These are phyloP conservation scores for Catostylus mosaicus DNA, from an alignment of 30 jellyfish, hydroid and myxozoan species.

Conservation along the genomic window DNA sequence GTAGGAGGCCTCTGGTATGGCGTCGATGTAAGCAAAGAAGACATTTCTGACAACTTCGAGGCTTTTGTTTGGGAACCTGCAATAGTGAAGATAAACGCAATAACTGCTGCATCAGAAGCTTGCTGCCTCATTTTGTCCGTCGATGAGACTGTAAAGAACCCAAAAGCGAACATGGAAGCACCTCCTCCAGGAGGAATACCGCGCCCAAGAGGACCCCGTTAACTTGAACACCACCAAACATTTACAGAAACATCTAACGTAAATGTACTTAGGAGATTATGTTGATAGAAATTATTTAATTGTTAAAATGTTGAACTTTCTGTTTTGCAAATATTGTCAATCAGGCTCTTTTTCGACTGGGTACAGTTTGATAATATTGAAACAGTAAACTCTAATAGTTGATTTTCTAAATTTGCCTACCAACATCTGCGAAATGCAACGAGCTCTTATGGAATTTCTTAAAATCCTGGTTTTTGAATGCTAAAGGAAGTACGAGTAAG, in stretches of 20 bases:
- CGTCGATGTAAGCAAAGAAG: slow-evolving; percentile 92
- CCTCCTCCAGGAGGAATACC: slow-evolving; percentile 80
- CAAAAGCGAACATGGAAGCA: slow-evolving; percentile 86
- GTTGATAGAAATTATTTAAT: slow-evolving; percentile 9
- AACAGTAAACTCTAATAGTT: too few species aligned
- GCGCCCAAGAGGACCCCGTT: slow-evolving; percentile 37
- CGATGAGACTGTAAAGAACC: slow-evolving; percentile 98
- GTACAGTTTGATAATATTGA: too few species aligned
- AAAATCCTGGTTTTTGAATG: too few species aligned
- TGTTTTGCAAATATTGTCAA: too few species aligned
- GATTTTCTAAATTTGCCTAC: too few species aligned
- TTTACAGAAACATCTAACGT: neutral
- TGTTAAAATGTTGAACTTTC: neutral
- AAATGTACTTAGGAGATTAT: slow-evolving; percentile 5
- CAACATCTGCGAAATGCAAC: too few species aligned
- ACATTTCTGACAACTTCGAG: slow-evolving; percentile 88
- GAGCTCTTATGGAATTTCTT: too few species aligned
- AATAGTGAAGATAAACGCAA: slow-evolving; percentile 87
- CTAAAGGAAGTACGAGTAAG: too few species aligned
- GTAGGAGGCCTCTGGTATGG: slow-evolving; percentile 98
- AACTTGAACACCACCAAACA: neutral
- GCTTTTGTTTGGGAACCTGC: slow-evolving; percentile 99
- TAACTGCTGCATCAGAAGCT: slow-evolving; percentile 99
- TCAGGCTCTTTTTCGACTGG: too few species aligned
- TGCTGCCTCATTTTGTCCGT: slow-evolving; percentile 88